These are phyloP conservation scores for Pseudomyrmex cubaensis DNA, from an alignment of 1,140 invertebrate genomes.

Conservation along the genomic window DNA sequence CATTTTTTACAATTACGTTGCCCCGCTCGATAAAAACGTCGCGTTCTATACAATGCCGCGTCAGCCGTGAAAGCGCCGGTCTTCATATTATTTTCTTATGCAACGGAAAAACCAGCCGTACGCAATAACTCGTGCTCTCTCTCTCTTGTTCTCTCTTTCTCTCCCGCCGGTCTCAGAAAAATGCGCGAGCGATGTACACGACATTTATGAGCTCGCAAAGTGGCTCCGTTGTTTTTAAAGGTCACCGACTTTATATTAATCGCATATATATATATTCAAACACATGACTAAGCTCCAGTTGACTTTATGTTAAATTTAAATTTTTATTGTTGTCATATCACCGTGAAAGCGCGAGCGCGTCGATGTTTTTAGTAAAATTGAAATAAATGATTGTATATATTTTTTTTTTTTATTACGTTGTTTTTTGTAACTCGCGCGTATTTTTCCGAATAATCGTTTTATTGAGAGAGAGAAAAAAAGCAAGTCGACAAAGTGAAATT, in stretches of 20 bases:
- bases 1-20: constrained; percentile 56
- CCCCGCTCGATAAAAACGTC: constrained; percentile 29
- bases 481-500: not conserved
- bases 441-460: no score
- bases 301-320: no score
- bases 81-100: constrained; percentile 41
- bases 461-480: no score
- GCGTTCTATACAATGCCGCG: not conserved
- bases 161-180: not conserved
- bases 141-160: no score
- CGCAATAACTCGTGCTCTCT: constrained; percentile 32
- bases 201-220: constrained; percentile 35
- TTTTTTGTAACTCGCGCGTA: no score
- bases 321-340: no score
- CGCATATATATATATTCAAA: not conserved
- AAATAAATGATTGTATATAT: not conserved
- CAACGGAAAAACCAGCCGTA: constrained; percentile 2
- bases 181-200: constrained; percentile 8
- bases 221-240: not conserved
- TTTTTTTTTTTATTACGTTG: not conserved
- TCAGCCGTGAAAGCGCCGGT: constrained; percentile 26
- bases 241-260: not conserved
- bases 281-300: not conserved
- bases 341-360: no score
- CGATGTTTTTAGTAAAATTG: not conserved